A percentile compares a stretch with the other conserved stretches of the same genome.
Evolutionary conservation across 2,797 vertebrate species (phyloP).

Genomic region (Sarcoramphus papa): DNA sequence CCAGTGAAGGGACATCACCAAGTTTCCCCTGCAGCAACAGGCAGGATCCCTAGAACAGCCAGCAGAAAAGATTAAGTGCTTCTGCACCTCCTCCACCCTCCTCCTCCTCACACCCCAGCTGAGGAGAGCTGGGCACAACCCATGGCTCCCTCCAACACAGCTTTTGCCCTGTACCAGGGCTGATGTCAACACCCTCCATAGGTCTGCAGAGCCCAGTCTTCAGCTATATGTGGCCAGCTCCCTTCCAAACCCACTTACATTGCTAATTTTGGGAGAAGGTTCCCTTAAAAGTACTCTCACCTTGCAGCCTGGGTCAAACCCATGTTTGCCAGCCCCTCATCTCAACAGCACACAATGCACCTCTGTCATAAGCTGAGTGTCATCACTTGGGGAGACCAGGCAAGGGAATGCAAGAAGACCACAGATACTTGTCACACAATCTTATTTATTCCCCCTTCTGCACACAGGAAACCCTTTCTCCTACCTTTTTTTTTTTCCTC

Average conservation of each 20-base stretch:
- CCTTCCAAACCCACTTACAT: neutral
- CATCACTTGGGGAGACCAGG: neutral
- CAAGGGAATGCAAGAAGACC: neutral
- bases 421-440: neutral
- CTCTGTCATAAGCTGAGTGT: neutral
- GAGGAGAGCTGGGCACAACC: neutral
- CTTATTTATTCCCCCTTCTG: neutral
- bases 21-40: neutral
- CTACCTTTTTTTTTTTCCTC: neutral
- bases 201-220: neutral
- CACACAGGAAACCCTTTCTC: conserved; percentile 24
- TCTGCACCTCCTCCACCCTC: neutral
- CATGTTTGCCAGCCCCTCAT: neutral
- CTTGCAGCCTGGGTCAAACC: neutral
- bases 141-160: fast-evolving
- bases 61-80: neutral
- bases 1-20: neutral
- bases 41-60: neutral
- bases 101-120: neutral
- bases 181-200: neutral
- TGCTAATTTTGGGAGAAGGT: neutral
- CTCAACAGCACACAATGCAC: neutral
- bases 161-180: neutral
- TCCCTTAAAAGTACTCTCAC: neutral
- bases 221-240: neutral